Evolutionary conservation across 2,113 vertebrate species (phyloP).

Genomic region (Stigmatopora argus): DNA sequence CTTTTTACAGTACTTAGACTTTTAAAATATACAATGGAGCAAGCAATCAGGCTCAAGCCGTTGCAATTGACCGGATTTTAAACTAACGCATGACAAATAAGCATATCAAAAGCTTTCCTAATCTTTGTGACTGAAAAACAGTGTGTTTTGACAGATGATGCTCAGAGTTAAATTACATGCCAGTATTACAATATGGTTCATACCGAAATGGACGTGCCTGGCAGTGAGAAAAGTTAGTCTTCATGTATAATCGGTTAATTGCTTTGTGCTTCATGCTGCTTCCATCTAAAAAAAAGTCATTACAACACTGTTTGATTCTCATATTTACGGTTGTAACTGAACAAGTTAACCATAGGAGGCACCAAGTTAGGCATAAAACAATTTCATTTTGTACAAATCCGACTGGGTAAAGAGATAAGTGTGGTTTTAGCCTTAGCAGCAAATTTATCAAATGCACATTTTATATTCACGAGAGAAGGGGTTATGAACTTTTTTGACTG

Average conservation of each 20-base stretch:
- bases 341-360: neutral
- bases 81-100: slow-evolving; percentile 47
- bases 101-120: slow-evolving; percentile 36
- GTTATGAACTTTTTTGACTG: too few species aligned
- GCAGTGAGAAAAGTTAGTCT: neutral
- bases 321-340: neutral
- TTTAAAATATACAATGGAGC: slow-evolving; percentile 41
- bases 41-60: slow-evolving; percentile 38
- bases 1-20: slow-evolving; percentile 36
- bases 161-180: slow-evolving; percentile 34
- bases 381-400: neutral
- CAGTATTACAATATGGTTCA: slow-evolving; percentile 24
- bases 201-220: slow-evolving; percentile 10
- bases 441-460: neutral
- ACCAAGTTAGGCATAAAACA: neutral
- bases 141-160: slow-evolving; percentile 27
- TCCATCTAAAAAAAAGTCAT: neutral
- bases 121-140: slow-evolving; percentile 38
- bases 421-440: neutral
- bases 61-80: slow-evolving; percentile 40
- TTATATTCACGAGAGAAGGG: neutral
- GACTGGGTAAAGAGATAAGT: neutral
- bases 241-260: slow-evolving; percentile 1
- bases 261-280: neutral
- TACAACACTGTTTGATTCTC: neutral